Evolutionary conservation across 2,797 vertebrate genomes (phyloP), one percentile per base, ranked within the genome.

Genomic region (Limosa lapponica): DNA sequence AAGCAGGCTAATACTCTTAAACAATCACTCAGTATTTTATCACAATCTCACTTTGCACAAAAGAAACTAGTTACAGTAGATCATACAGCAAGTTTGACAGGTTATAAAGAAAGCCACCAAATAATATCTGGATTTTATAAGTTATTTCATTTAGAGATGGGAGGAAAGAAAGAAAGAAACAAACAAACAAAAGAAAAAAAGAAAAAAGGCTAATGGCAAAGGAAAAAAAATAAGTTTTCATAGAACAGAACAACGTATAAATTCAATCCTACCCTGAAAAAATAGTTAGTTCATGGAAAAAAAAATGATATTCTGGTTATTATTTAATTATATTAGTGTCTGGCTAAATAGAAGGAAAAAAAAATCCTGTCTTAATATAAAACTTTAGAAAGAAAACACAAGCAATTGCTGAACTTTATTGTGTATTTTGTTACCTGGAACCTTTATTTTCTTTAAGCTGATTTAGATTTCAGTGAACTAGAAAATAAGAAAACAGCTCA

Each of bases 401-500:
- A 89, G 7, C 2, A 32, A 70, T 37, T 57, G 11, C 36, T 34
- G 25, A 85, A 48, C 3, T 49, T 55, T 49, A 24, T 13, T 51
- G 49, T 36, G 32, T 20, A 43, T 84, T 85, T 92, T 57, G 48
- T 25, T 22, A 91, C 52, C 9, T 66, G 24, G 80, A 93, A 87
- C 13, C n/a, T 49, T 59, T 41, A 43, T 54, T 51, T 87, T 80
- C 58, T 91, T 95, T 75, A 94, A 89, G 57, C 19, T 84, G 81
- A 81, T 82, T 90, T 90, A 83, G 44, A 89, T 80, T 89, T 94
- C 82, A 92, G n/a, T 88, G 83, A 94, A 86, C 48, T 94, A 82
- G 75, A 92, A 93, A 96, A 92, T 78, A 65, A 82, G 59, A 89
- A 88, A 48, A 69, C 37, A 89, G 48, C 18, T 80, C 43, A 84